These are phyloP conservation scores for Lampris incognitus DNA, from an alignment of 2,113 vertebrate genomes.

Conservation along the genomic window DNA sequence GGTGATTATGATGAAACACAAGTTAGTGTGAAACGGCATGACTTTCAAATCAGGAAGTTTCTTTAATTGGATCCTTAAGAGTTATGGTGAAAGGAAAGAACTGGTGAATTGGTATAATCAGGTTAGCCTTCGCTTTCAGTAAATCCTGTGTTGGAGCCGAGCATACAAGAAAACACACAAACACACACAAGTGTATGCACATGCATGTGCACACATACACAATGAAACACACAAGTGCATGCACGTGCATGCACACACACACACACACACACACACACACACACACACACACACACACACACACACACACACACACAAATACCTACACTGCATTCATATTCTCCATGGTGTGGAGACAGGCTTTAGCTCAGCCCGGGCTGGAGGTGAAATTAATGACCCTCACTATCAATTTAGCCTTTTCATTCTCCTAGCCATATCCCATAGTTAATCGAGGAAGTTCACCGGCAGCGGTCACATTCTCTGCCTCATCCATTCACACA, in stretches of 20 bases:
- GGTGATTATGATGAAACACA: conserved; percentile 70
- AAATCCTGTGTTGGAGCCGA: conserved; percentile 31
- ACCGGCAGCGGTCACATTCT: conserved; percentile 27
- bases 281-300: background rate
- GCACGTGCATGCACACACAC: background rate
- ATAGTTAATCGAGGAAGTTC: conserved; percentile 59
- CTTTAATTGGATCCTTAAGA: conserved; percentile 61
- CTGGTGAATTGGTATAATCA: conserved; percentile 39
- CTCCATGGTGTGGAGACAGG: conserved; percentile 5
- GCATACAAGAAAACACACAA: background rate
- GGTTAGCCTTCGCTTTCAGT: background rate
- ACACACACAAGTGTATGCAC: background rate
- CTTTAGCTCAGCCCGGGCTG: conserved; percentile 9
- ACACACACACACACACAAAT: conserved; percentile 13
- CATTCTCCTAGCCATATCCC: conserved; percentile 47
- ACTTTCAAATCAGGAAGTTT: conserved; percentile 58
- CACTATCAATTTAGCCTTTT: conserved; percentile 61
- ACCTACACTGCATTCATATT: conserved; percentile 7
- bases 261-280: conserved; percentile 6
- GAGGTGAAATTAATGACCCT: conserved; percentile 64
- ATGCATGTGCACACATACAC: background rate
- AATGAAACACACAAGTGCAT: background rate
- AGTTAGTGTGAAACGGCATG: conserved; percentile 51
- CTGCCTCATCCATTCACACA: conserved; percentile 33
- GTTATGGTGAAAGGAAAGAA: conserved; percentile 21